Conservation (phyloP, 2,888 invertebrate genomes). For the Synergus itoensis region DNA sequence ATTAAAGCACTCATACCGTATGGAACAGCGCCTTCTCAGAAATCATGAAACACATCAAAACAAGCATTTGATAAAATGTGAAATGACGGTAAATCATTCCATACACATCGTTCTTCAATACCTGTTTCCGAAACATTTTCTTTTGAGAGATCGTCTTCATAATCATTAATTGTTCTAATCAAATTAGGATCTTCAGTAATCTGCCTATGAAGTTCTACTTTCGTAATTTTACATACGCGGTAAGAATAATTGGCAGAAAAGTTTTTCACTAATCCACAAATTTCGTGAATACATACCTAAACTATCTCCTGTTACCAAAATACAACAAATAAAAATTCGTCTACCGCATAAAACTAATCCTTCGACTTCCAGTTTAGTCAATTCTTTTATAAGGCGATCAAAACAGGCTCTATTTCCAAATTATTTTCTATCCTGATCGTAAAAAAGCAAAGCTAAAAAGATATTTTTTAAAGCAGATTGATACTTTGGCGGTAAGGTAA, state of each 20-base stretch:
- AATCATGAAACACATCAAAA: conserved; percentile 50
- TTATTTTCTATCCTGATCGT: conserved; percentile 39
- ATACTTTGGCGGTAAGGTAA: conserved; percentile 47
- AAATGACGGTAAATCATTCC: conserved; percentile 46
- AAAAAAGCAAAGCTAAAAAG: conserved; percentile 48
- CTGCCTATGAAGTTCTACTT: conserved; percentile 35
- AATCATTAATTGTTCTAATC: conserved; percentile 39
- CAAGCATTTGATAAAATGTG: conserved; percentile 42
- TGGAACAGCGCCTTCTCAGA: conserved; percentile 47
- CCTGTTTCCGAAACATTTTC: conserved; percentile 45
- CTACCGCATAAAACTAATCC: not conserved
- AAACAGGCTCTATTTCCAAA: conserved; percentile 47
- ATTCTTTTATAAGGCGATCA: conserved; percentile 42
- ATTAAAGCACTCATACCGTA: conserved; percentile 40
- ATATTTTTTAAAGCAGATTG: conserved; percentile 46
- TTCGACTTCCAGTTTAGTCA: not conserved
- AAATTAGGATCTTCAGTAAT: conserved; percentile 23
- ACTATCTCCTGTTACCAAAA: conserved; percentile 51
- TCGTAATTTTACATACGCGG: conserved; percentile 49
- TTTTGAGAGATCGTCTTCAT: conserved; percentile 39
- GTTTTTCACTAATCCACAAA: conserved; percentile 48
- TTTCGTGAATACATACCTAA: conserved; percentile 50
- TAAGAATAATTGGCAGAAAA: conserved; percentile 48
- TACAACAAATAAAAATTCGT: conserved; percentile 46
- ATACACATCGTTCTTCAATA: conserved; percentile 44